These are phyloP conservation scores for Diachasmimorpha longicaudata DNA, from an alignment of 1,140 invertebrate species.

Conservation along the genomic window DNA sequence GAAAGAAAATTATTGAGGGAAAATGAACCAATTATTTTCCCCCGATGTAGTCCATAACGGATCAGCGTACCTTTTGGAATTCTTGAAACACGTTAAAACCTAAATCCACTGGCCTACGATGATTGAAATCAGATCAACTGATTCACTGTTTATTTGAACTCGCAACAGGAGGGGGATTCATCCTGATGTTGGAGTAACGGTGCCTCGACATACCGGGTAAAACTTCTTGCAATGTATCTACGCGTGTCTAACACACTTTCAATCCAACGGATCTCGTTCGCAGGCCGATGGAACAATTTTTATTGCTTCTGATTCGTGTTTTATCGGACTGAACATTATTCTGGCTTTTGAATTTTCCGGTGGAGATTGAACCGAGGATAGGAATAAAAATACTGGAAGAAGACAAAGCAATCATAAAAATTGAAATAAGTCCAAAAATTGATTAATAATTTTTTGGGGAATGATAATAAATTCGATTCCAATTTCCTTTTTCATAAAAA, in stretches of 20 bases:
- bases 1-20: not conserved
- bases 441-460: too few species aligned
- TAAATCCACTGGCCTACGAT: not conserved
- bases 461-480: too few species aligned
- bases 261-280: conserved; percentile 8
- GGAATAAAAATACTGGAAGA: too few species aligned
- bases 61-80: not conserved
- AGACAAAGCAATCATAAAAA: too few species aligned
- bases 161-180: not conserved
- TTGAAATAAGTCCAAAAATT: too few species aligned
- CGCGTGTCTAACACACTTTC: conserved; percentile 10
- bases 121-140: conserved; percentile 7
- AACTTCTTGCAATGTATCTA: not conserved
- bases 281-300: not conserved
- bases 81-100: not conserved
- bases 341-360: too few species aligned
- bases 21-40: not conserved
- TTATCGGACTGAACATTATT: not conserved
- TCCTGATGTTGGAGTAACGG: not conserved
- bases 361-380: too few species aligned
- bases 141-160: conserved; percentile 9
- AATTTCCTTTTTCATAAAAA: too few species aligned
- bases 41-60: not conserved
- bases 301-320: not conserved
- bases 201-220: not conserved